phyloP scores from a whole-genome alignment of 2,113 vertebrate species.

The Camarhynchus parvulus region DNA sequence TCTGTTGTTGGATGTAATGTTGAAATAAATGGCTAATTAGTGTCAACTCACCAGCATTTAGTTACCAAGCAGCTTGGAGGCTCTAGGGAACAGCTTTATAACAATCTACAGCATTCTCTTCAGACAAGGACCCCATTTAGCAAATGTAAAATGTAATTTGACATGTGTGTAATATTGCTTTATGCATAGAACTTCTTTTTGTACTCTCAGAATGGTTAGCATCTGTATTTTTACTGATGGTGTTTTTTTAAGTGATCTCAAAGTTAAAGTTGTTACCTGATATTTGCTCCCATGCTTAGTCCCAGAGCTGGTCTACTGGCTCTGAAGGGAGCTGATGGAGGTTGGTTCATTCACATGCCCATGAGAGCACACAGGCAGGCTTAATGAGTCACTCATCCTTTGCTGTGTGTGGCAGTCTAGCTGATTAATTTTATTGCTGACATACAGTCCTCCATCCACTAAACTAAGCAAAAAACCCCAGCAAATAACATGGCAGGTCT shows the following conservation, averaged over 20 bases:
- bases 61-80: constrained; percentile 51
- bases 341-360: not conserved
- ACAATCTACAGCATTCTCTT: constrained; percentile 22
- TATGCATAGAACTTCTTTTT: not conserved
- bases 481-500: not conserved
- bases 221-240: not conserved
- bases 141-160: constrained; percentile 60
- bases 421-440: not conserved
- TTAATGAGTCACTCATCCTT: not conserved
- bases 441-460: not conserved
- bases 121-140: constrained; percentile 56
- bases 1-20: constrained; percentile 36
- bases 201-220: not conserved
- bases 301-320: not conserved
- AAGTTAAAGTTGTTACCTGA: not conserved
- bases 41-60: constrained; percentile 52
- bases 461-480: not conserved
- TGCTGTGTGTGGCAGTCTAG: not conserved
- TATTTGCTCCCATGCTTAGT: not conserved
- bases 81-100: constrained; percentile 56
- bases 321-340: not conserved
- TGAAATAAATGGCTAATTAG: constrained; percentile 70
- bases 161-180: constrained; percentile 42
- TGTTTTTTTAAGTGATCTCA: not conserved
- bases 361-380: not conserved